Evolutionary conservation across 2,113 vertebrate genomes (phyloP).

Genomic region (Rostratula benghalensis): DNA sequence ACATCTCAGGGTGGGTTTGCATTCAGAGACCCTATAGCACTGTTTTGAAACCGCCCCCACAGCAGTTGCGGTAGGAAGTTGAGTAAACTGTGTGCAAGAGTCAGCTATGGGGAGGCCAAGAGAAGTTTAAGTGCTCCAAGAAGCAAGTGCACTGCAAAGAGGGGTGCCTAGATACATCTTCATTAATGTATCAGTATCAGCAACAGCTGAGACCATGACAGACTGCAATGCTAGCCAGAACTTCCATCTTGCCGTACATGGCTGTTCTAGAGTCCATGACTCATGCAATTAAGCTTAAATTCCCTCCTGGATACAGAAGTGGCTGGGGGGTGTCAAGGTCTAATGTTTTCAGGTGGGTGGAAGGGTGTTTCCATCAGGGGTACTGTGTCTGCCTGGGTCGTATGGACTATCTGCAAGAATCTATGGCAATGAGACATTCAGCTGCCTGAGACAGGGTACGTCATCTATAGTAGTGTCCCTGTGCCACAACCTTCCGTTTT

Average conservation of each 20-base stretch:
- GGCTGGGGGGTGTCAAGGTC: not conserved
- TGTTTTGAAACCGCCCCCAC: not conserved
- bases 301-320: not conserved
- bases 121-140: not conserved
- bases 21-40: not conserved
- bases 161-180: not conserved
- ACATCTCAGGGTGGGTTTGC: not conserved
- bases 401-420: not conserved
- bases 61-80: not conserved
- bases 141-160: not conserved
- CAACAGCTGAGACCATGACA: not conserved
- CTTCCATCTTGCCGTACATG: not conserved
- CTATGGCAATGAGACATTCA: not conserved
- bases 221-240: not conserved
- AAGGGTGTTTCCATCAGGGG: not conserved
- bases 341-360: not conserved
- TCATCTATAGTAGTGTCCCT: not conserved
- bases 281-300: not conserved
- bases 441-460: fast-evolving
- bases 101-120: not conserved
- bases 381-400: not conserved
- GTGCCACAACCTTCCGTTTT: not conserved
- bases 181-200: not conserved
- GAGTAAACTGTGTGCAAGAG: constrained; percentile 28
- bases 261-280: not conserved